Conservation (phyloP, 2,888 invertebrate species). For the Holacanthella duospinosa region DNA sequence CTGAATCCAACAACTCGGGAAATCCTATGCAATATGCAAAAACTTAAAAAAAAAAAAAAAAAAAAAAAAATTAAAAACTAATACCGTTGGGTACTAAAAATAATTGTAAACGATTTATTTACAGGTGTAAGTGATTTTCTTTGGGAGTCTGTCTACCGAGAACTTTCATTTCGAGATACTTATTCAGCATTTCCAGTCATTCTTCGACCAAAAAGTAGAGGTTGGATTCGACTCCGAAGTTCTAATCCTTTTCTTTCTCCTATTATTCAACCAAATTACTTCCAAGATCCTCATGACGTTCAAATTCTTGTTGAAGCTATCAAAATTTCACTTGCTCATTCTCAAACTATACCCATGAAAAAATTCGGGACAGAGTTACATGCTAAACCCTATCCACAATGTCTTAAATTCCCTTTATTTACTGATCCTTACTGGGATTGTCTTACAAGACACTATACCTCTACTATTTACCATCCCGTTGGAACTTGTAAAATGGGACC, state of each 20-base stretch:
- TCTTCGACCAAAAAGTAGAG: slow-evolving; percentile 71
- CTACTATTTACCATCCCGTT: slow-evolving; percentile 74
- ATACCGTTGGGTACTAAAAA: not conserved
- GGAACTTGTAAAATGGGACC: slow-evolving; percentile 87
- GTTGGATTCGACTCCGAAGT: slow-evolving; percentile 67
- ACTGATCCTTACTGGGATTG: slow-evolving; percentile 77
- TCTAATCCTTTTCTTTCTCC: slow-evolving; percentile 80
- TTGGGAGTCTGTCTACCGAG: slow-evolving; percentile 61
- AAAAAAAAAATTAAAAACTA: not conserved
- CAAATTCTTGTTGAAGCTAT: slow-evolving; percentile 72
- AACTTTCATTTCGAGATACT: slow-evolving; percentile 63
- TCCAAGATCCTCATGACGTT: slow-evolving; percentile 66
- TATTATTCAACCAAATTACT: slow-evolving; percentile 82
- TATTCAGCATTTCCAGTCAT: slow-evolving; percentile 78
- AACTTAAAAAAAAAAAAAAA: no score
- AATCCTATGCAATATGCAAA: no score
- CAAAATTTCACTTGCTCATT: slow-evolving; percentile 70
- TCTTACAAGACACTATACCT: slow-evolving; percentile 70
- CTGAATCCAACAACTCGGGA: no score
- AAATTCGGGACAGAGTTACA: slow-evolving; percentile 61
- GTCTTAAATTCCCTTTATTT: slow-evolving; percentile 55
- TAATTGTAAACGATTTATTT: not conserved
- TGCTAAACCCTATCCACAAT: slow-evolving; percentile 64
- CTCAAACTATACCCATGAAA: slow-evolving; percentile 64
- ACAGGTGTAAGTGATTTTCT: slow-evolving; percentile 57